Conservation (phyloP, 2,888 invertebrate species). For the Morinoia aosen region DNA sequence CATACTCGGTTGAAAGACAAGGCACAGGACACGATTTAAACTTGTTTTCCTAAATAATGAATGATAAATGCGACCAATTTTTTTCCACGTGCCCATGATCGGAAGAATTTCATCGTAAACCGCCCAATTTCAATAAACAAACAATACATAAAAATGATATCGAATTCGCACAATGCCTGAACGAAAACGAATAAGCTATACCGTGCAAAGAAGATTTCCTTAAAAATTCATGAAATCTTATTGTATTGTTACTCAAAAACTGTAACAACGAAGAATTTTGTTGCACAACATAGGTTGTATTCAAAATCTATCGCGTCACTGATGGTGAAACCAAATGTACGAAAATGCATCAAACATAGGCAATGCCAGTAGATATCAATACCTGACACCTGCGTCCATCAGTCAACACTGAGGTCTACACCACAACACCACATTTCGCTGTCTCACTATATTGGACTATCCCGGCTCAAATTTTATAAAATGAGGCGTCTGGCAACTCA, state of each 20-base stretch:
- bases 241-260: too few species aligned
- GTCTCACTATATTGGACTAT: not conserved
- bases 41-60: not conserved
- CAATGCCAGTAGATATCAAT: not conserved
- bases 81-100: not conserved
- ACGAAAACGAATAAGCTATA: not conserved
- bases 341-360: not conserved
- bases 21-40: too few species aligned
- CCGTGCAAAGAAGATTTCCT: too few species aligned
- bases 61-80: not conserved
- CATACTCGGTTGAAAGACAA: too few species aligned
- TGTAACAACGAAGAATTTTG: too few species aligned
- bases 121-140: not conserved
- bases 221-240: too few species aligned
- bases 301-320: not conserved
- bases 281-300: not conserved
- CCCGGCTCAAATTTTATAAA: too few species aligned
- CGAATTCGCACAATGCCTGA: not conserved
- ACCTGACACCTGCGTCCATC: not conserved
- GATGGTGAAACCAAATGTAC: not conserved
- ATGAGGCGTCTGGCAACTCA: too few species aligned
- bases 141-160: not conserved
- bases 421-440: not conserved
- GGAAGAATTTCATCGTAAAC: not conserved
- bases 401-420: not conserved